Base-by-base conservation (phyloP, 1,140 invertebrate species). In the Arion vulgaris region DNA sequence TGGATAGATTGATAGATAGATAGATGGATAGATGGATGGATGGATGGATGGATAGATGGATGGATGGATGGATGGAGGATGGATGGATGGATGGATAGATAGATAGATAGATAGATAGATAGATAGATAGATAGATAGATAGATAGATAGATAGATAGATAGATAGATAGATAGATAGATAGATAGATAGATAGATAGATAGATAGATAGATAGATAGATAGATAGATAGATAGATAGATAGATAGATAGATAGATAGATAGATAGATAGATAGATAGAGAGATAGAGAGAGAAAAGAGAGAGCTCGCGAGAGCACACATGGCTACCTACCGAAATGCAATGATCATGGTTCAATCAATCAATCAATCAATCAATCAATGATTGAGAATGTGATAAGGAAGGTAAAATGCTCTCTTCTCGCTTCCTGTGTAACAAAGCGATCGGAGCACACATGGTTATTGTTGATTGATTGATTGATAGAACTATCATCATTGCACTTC, bases 11-110 rank as follows among this genome's bases (percentile, higher is more conserved):
- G 4, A 34, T 69, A 69, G 68, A 34, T 34, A 69, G 68, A 69
- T 69, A 69, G 68, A 69, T 69, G 34, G 68, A 69, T 69, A 69
- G 68, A 69, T 69, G 34, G 68, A 69, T 69, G 34, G 68, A 69
- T 69, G 34, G 68, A 69, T 69, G 34, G 68, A 69, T 69, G 34
- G 68, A 69, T 69, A 69, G 36, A 69, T 69, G 34, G 28, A 38
- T 69, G 23, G 36, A 57, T 57, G 23, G 51, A 57, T 26, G 23
- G 51, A 57, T 26, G 23, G 51, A 57, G 26, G 51, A 57, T 23
- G 26, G 17, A 26, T 19, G 26, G 51, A 26, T 23, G 26, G 51
- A 57, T 19, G 26, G 51, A 57, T 19, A 19, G 51, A 57, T 19
- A 19, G 51, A 57, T 23, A 19, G 51, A 57, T 23, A 19, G 51